Evolutionary conservation across 2,888 invertebrate species (phyloP).

Genomic region (Smittia sp.): DNA sequence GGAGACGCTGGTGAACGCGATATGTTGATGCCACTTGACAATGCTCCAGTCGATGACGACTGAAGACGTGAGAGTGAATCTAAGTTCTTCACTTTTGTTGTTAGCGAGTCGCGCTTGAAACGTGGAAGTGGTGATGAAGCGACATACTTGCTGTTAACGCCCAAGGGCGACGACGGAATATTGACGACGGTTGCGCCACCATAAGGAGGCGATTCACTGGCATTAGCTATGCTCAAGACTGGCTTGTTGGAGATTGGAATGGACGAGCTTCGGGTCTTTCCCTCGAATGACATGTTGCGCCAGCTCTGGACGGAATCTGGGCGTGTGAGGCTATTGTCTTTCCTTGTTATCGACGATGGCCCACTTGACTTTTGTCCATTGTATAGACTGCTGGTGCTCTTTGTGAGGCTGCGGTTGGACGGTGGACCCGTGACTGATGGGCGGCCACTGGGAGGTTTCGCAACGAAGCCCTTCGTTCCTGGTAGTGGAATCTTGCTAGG

Average conservation of each 20-base stretch:
- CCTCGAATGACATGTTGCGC: conserved; percentile 47
- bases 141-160: conserved; percentile 49
- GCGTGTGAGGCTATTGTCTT: conserved; percentile 50
- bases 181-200: conserved; percentile 43
- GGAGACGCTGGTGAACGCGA: conserved; percentile 3
- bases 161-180: conserved; percentile 42
- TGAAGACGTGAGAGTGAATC: conserved; percentile 55
- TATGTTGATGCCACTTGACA: conserved; percentile 27
- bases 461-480: conserved; percentile 57
- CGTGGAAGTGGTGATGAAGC: conserved; percentile 52
- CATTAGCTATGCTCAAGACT: not conserved
- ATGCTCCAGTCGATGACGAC: conserved; percentile 43
- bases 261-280: conserved; percentile 46
- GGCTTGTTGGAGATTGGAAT: conserved; percentile 49
- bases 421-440: conserved; percentile 46
- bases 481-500: conserved; percentile 73
- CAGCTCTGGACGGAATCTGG: conserved; percentile 59
- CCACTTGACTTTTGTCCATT: conserved; percentile 24
- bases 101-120: conserved; percentile 56
- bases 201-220: conserved; percentile 9
- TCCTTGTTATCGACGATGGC: conserved; percentile 32
- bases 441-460: conserved; percentile 58
- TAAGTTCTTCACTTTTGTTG: conserved; percentile 56
- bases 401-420: conserved; percentile 51
- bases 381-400: conserved; percentile 51